Base-by-base conservation (phyloP, 2,888 invertebrate species). In the Thumatha senex region DNA sequence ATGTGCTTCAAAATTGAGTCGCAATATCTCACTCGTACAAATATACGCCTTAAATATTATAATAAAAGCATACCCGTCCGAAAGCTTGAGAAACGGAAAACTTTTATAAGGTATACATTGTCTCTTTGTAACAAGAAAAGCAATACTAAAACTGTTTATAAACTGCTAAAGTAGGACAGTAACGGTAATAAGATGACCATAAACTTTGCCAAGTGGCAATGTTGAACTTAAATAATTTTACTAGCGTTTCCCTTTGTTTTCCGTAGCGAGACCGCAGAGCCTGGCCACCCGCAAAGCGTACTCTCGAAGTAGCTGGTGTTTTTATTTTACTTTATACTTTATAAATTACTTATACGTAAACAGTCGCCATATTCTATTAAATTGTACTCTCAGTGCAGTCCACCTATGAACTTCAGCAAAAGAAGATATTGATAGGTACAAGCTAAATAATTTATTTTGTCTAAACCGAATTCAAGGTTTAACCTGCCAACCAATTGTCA, bases 271-370 rank as follows among this genome's bases (percentile, higher is more conserved):
- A 61, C 63, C 65, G 50, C 65, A 67, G 46, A 52, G 58, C 51
- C 36, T 48, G 48, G 48, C 42, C 14, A 34, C 58, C 56, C 68
- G 74, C 63, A 78, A 59, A 77, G 74, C 73, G 59, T 75, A 78
- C 68, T 54, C n/a, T 72, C 72, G 74, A 78, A 69, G 40, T 61
- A 64, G 66, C 35, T 53, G 56, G 61, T 63, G 70, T 70, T 74
- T 69, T 5, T 71, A 61, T 65, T 47, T 56, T 59, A 59, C 56
- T 66, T 72, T 74, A 71, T 63, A 63, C 70, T 73, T 63, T 57
- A 60, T 61, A 69, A 31, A 70, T 44, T 44, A 29, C 24, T 35
- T 15, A 13, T n/a, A 35, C 34, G 34, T 12, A 34, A 43, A 35
- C 11, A 10, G 18, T 24, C 34, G 12, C 9, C n/a, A 39, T 18